These are phyloP conservation scores for Melinaea marsaeus DNA, from an alignment of 2,888 invertebrate genomes.

Conservation along the genomic window DNA sequence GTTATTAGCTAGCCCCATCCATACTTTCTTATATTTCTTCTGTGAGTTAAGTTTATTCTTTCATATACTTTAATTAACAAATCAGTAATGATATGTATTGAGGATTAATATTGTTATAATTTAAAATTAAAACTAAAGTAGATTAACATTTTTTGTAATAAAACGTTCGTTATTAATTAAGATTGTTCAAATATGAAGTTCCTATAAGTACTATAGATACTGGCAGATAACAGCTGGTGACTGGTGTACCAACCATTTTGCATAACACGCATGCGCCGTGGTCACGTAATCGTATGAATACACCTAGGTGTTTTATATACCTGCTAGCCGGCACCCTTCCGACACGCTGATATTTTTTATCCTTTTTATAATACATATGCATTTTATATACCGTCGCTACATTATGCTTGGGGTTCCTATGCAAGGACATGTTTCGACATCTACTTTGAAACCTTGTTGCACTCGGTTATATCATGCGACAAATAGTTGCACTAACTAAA, in stretches of 20 bases:
- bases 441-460: conserved; percentile 1
- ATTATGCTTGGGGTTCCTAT: conserved; percentile 1
- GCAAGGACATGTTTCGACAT: conserved; percentile 2
- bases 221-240: not conserved
- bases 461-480: not conserved
- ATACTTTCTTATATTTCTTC: no score
- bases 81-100: no score
- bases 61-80: no score
- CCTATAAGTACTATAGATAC: no score
- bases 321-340: conserved; percentile 4
- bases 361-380: conserved; percentile 2
- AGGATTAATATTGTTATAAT: no score
- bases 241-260: not conserved
- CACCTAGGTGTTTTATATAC: not conserved
- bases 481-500: no score
- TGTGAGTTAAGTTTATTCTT: no score
- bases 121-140: no score
- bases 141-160: no score
- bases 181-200: no score
- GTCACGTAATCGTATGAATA: not conserved
- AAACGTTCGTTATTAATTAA: no score
- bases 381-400: not conserved
- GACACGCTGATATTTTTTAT: conserved; percentile 2
- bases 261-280: conserved; percentile 3
- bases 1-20: no score